Base-by-base conservation (phyloP, 2,888 invertebrate genomes). In the Odontothrips loti region DNA sequence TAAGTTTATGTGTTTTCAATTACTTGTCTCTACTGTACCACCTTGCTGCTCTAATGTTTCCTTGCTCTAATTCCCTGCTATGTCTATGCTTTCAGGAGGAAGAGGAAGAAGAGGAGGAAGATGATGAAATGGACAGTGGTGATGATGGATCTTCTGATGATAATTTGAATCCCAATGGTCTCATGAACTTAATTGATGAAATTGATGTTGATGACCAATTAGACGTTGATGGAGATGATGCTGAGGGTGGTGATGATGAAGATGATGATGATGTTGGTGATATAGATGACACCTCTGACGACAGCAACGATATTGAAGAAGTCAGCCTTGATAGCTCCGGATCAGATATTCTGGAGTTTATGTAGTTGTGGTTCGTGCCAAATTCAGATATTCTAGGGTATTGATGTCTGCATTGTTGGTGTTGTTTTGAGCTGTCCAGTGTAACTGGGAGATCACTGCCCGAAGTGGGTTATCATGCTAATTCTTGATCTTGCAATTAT, bases 91-190 rank as follows among this genome's bases (percentile, higher is more conserved):
- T 88, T 84, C 87, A 89, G 86, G 90, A 83, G 82, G 81, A 85
- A 80, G 85, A 92, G 84, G 92, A 92, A 84, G 91, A 92, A 83
- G 92, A 93, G 58, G 91, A 91, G 1, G 90, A 90, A 75, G 90
- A 90, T 81, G 91, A 91, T 75, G 91, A 90, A 83, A 87, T 90
- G 85, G 89, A 89, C 84, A 91, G 90, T 81, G 90, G 89, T 83
- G 92, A 92, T 85, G 92, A 91, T 85, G 87, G 87, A n/a, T 87
- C 87, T 8, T 87, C 87, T 82, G 82, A 51, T 27, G 47, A 68
- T 0, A 80, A 79, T 29, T 80, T 58, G n/a, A 81, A 79, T 75
- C 79, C 80, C 3, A 82, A 79, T 20, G 63, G 58, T 15, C 63
- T 80, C 20, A 80, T 51, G 27, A 79, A 63, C 9, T 79, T 63